These are phyloP conservation scores for Meiosimyza platycephala DNA, from an alignment of 2,888 invertebrate species.

Conservation along the genomic window DNA sequence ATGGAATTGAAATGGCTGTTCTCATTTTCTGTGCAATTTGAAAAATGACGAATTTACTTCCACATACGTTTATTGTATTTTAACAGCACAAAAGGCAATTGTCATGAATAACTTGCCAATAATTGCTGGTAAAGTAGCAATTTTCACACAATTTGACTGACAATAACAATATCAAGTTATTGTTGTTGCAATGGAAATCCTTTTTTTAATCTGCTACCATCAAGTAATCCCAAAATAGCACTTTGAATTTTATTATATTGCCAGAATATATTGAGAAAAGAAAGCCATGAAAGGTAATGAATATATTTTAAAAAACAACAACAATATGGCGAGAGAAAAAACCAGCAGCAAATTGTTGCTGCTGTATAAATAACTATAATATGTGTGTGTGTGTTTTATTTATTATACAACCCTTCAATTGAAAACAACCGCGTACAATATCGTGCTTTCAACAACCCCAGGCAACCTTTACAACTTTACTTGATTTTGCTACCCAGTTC, in stretches of 20 bases:
- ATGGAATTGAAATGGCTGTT: no score
- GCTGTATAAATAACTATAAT: no score
- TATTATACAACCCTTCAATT: conserved; percentile 21
- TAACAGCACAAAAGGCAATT: background rate
- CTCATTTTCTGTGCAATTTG: no score
- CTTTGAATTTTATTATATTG: conserved; percentile 60
- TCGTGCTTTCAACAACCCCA: conserved; percentile 7
- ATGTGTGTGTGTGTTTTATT: background rate
- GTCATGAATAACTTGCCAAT: conserved; percentile 38
- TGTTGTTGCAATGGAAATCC: conserved; percentile 50
- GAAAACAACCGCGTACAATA: conserved; percentile 2
- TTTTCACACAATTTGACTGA: conserved; percentile 26
- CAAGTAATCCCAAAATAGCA: conserved; percentile 57
- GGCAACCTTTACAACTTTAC: conserved; percentile 46
- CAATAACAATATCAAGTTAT: conserved; percentile 2
- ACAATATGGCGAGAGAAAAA: conserved; percentile 7
- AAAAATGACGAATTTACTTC: no score
- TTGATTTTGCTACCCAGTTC: conserved; percentile 40
- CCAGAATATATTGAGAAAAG: no score
- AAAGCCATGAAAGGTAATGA: no score
- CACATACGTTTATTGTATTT: no score
- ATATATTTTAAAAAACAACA: background rate
- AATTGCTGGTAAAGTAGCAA: conserved; percentile 39
- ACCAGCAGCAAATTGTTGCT: background rate
- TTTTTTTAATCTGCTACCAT: conserved; percentile 53